Evolutionary conservation across 2,797 vertebrate genomes (phyloP), one percentile per base, ranked within the genome.

Genomic region (Somateria mollissima): DNA sequence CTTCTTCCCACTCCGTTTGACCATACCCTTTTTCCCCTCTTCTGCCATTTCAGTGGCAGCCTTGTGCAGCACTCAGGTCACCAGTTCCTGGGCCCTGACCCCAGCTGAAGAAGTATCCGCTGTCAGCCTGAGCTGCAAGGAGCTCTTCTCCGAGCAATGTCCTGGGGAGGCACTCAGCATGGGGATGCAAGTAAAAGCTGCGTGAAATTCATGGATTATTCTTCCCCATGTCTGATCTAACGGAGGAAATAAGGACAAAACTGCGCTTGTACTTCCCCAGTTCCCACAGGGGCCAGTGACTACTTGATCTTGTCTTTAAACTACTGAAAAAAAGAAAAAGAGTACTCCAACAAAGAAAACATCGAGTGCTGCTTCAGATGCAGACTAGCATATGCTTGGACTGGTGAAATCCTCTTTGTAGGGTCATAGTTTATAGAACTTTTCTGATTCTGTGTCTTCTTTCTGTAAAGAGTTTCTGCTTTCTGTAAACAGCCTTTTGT

Each of bases 401-500:
- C 67, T 13, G 36, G 51, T n/a, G 58, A 88, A 74, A 75, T 54
- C 9, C 41, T 47, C 73, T 79, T 27, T 60, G 36, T 49, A 32
- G 5, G 76, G 37, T 20, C 32, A 30, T 3, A 57, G 61, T 24
- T 93, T 88, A 19, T 28, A 90, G 90, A 92, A 79, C 43, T 67
- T 87, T 53, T 49, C 70, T 20, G 32, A 80, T 74, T 78, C 77
- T 84, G 64, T 39, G 28, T 93, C 43, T 87, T 34, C 36, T 69
- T 84, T 77, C 54, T 89, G 45, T 79, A n/a, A 71, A 90, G 47
- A 82, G 53, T 28, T 71, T 72, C 19, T 83, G 81, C 65, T 87
- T 90, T 83, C 75, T 92, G 72, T 87, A 90, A 91, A 93, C 53
- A 73, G 72, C 28, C 25, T 77, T 62, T 25, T 78, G 93, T 43